These are phyloP conservation scores for Metalampra italica DNA, from an alignment of 2,888 invertebrate species.

Conservation along the genomic window DNA sequence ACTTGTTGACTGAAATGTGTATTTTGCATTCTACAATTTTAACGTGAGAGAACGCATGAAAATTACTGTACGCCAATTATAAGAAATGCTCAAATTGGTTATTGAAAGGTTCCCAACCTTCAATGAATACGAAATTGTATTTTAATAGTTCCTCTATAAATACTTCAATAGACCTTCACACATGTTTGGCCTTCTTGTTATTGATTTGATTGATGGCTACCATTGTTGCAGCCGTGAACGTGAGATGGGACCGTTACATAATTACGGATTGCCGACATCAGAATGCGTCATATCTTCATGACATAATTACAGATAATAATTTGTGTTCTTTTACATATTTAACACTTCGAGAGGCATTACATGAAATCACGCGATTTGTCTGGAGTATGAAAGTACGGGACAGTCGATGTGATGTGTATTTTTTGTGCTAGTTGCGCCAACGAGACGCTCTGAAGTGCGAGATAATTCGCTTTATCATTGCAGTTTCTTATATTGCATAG, in stretches of 20 bases:
- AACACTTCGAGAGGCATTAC: background rate
- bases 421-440: conserved; percentile 16
- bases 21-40: background rate
- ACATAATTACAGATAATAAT: background rate
- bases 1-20: background rate
- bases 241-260: conserved; percentile 24
- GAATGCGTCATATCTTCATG: background rate
- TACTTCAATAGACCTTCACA: conserved; percentile 25
- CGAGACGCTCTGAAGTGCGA: conserved; percentile 20
- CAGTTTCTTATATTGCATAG: conserved; percentile 33
- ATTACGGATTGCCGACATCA: conserved; percentile 10
- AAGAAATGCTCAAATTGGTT: conserved; percentile 46
- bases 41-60: conserved; percentile 38
- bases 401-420: conserved; percentile 24
- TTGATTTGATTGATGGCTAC: conserved; percentile 24
- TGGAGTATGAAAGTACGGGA: conserved; percentile 21
- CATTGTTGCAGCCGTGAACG: conserved; percentile 24
- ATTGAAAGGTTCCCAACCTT: conserved; percentile 52
- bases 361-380: conserved; percentile 9
- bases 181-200: conserved; percentile 29
- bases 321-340: conserved; percentile 3
- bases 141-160: conserved; percentile 21
- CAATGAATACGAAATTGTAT: conserved; percentile 21
- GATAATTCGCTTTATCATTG: conserved; percentile 40
- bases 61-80: conserved; percentile 37